A percentile compares a stretch with the other conserved stretches of the same genome.
Conservation (phyloP, 2,797 vertebrate genomes). For the Melanotaenia nigrans region DNA sequence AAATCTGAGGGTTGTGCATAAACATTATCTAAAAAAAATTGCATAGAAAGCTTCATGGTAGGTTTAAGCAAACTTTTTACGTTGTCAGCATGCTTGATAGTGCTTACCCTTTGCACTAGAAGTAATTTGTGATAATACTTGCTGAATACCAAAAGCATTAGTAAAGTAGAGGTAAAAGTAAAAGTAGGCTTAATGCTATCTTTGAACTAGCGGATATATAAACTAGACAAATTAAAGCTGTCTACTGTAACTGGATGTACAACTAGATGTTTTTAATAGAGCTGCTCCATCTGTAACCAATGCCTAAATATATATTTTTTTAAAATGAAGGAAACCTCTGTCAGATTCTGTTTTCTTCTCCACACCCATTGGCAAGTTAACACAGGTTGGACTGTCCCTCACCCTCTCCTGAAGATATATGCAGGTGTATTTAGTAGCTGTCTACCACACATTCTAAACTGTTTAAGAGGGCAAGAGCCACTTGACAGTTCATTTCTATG, state of each 20-base stretch:
- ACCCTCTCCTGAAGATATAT: constrained; percentile 19
- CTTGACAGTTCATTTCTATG: constrained; percentile 60
- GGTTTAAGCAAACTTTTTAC: constrained; percentile 4
- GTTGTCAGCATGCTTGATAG: background rate
- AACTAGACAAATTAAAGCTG: background rate
- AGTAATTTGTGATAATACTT: background rate
- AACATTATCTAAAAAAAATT: background rate
- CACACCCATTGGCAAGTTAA: constrained; percentile 27
- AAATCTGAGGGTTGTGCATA: background rate
- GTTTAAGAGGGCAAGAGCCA: constrained; percentile 41
- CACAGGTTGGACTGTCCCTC: constrained; percentile 17
- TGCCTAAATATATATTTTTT: background rate
- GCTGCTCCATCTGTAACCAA: constrained; percentile 6
- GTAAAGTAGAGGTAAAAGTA: background rate
- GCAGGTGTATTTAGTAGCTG: constrained; percentile 33
- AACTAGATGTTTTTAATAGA: background rate
- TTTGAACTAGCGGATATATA: background rate
- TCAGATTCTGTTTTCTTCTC: constrained; percentile 11
- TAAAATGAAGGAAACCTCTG: constrained; percentile 19
- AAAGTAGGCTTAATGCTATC: background rate
- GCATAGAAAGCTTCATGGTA: background rate
- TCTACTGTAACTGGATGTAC: background rate
- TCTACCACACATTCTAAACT: constrained; percentile 32
- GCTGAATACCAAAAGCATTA: background rate
- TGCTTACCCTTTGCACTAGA: background rate